A percentile compares a stretch with the other conserved stretches of the same genome.
Conservation (phyloP, 2,797 vertebrate genomes). For the Synaphobranchus kaupii region DNA sequence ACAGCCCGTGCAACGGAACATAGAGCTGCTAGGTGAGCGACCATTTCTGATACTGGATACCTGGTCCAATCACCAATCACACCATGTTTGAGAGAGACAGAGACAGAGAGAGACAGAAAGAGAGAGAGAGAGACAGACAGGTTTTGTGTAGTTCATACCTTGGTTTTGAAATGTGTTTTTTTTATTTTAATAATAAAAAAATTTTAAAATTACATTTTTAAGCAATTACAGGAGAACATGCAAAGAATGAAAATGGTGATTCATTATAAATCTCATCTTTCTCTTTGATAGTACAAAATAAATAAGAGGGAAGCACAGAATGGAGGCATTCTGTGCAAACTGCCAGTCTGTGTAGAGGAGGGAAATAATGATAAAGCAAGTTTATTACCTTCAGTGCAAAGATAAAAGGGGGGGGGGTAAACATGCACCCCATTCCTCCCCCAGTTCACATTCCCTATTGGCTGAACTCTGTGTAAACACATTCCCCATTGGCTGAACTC, state of each 20-base stretch:
- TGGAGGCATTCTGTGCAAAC: constrained; percentile 34
- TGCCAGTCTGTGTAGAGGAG: constrained; percentile 45
- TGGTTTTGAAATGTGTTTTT: no score
- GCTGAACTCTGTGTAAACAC: constrained; percentile 43
- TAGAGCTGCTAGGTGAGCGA: neutral
- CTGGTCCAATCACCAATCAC: neutral
- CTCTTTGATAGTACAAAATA: constrained; percentile 47
- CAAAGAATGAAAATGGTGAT: constrained; percentile 42
- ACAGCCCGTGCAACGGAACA: neutral
- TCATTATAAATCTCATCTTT: constrained; percentile 55
- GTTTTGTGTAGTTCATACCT: no score
- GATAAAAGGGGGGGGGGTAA: constrained; percentile 19
- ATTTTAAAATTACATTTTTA: no score
- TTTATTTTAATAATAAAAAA: no score
- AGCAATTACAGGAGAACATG: no score
- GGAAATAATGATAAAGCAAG: constrained; percentile 43
- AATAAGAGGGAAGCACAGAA: no score
- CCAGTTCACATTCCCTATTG: constrained; percentile 36
- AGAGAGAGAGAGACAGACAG: no score
- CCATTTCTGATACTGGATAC: neutral
- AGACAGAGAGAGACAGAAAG: no score
- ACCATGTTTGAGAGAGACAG: neutral
- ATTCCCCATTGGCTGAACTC: constrained; percentile 36
- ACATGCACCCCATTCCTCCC: constrained; percentile 3
- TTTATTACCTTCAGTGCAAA: constrained; percentile 36